Evolutionary conservation across 2,888 invertebrate genomes (phyloP).

Genomic region (Nudaria mundana): DNA sequence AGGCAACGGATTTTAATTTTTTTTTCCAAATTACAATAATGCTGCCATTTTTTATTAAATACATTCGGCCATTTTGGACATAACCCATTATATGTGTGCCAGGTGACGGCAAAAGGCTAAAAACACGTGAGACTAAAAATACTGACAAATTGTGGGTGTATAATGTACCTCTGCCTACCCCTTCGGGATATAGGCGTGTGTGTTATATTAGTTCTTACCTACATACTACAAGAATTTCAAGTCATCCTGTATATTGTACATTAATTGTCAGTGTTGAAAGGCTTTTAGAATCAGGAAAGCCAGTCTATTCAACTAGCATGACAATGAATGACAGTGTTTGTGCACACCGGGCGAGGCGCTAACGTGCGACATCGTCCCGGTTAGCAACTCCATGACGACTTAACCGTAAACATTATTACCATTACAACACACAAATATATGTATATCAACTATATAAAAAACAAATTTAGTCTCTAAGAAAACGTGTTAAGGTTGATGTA

Average conservation of each 20-base stretch:
- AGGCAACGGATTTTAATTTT: too few species aligned
- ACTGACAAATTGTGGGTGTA: too few species aligned
- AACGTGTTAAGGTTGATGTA: conserved; percentile 21
- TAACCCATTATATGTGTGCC: too few species aligned
- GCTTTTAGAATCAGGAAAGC: conserved; percentile 43
- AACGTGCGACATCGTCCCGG: conserved; percentile 74
- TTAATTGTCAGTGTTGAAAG: conserved; percentile 11
- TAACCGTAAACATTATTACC: conserved; percentile 79
- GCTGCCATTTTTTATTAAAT: too few species aligned
- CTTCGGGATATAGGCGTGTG: too few species aligned
- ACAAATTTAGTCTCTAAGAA: conserved; percentile 34
- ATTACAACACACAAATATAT: conserved; percentile 45
- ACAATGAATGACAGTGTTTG: conserved; percentile 75
- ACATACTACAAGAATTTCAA: not conserved
- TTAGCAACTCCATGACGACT: conserved; percentile 73
- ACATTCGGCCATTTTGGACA: too few species aligned
- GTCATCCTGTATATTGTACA: not conserved
- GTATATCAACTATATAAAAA: conserved; percentile 11
- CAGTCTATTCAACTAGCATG: conserved; percentile 61
- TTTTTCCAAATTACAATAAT: too few species aligned
- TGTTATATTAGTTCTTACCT: too few species aligned
- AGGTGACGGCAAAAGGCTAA: too few species aligned
- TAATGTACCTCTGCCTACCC: too few species aligned
- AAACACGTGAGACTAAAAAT: too few species aligned
- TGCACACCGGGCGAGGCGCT: conserved; percentile 79